Base-by-base conservation (phyloP, 2,113 vertebrate genomes). In the Gadus chalcogrammus region DNA sequence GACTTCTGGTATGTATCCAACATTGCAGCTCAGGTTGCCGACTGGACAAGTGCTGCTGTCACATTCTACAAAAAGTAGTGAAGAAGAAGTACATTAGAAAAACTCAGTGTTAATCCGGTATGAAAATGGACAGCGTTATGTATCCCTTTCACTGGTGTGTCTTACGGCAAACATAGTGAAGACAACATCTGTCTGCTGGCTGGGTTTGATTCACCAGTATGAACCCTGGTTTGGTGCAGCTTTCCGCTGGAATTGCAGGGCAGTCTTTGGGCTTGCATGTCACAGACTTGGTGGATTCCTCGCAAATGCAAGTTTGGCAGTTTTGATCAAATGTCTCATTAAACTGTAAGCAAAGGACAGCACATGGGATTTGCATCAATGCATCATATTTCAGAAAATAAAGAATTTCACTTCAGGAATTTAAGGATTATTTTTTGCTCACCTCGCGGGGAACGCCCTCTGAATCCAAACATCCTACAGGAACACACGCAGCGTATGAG, bases 301-400 rank as follows among this genome's bases (percentile, higher is more conserved):
- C 71, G 79, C 97, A 99, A 64, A 93, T 35, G 62, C 97, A 99
- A 48, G 92, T 86, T 84, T 96, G 91, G 81, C 97, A 99, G 81
- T 94, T 92, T 65, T 95, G 88, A 69, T 88, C 81, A 68, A 99
- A 99, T n/a, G 0, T 38, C 76, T 98, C 96, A 65, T 93, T 90
- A 72, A 95, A 94, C 97, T 99, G 83, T 42, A 71, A 71, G 48
- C 65, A 72, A 48, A 48, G 1, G 60, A 68, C 20, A 20, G n/a
- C 20, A 20, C 1, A 77, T 4, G 20, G 7, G 17, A 15, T 12
- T 67, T 15, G 22, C 22, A 63, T 61, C n/a, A 20, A 20, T 20
- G 13, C 22, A 20, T 12, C 8, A 3, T 20, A 24, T 61, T 7
- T 18, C 59, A 61, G 18, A 9, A 48, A 9, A 13, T 8, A 24